phyloP scores from a whole-genome alignment of 92 coral and sea anemone species.

The Umimayanthus chanpuru region DNA sequence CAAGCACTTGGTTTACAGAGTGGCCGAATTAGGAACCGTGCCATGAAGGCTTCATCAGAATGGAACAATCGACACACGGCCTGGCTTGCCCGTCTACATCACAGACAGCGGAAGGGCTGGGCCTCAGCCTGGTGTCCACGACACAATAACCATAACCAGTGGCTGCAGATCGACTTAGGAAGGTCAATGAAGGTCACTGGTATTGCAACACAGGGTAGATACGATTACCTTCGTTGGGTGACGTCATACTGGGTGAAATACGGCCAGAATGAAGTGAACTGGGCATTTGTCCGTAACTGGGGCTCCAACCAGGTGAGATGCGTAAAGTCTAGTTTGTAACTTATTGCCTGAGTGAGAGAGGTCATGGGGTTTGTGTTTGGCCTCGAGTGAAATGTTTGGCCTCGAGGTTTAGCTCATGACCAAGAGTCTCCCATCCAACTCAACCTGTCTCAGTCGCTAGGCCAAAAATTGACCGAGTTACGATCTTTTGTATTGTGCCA shows the following conservation, averaged over 20 bases:
- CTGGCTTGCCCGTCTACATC: conserved; percentile 68
- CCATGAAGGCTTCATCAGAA: conserved; percentile 76
- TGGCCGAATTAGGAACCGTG: conserved; percentile 75
- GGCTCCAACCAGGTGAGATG: conserved; percentile 44
- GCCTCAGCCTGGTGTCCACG: conserved; percentile 77
- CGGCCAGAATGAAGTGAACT: conserved; percentile 78
- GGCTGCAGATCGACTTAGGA: conserved; percentile 69
- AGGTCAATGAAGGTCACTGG: conserved; percentile 66
- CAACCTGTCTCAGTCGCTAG: too few species aligned
- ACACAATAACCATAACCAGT: conserved; percentile 61
- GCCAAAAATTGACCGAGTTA: too few species aligned
- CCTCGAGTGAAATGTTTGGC: too few species aligned
- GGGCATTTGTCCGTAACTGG: conserved; percentile 69
- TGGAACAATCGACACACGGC: conserved; percentile 62
- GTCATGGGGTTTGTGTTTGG: too few species aligned
- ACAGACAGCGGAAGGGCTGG: conserved; percentile 49
- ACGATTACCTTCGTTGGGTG: conserved; percentile 64
- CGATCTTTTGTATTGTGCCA: too few species aligned
- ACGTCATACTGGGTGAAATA: conserved; percentile 67
- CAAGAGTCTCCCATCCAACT: too few species aligned
- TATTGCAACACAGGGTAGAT: conserved; percentile 86
- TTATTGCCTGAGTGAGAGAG: neutral
- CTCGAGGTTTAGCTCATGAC: too few species aligned
- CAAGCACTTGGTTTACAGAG: conserved; percentile 70
- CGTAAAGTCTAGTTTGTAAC: too few species aligned